These are phyloP conservation scores for Olivierus martensii DNA, from an alignment of 1,140 invertebrate genomes.

Conservation along the genomic window DNA sequence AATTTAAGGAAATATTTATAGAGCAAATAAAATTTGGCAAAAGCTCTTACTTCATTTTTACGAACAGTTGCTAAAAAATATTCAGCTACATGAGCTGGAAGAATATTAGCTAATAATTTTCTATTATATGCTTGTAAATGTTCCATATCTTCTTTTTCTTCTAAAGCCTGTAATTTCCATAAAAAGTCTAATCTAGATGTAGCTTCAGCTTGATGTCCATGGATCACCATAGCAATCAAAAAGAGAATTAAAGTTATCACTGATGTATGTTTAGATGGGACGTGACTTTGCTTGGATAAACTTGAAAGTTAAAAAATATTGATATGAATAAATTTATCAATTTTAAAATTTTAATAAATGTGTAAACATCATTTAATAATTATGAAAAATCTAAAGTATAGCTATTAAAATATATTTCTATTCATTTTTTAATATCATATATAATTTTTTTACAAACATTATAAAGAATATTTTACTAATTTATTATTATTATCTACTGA, in stretches of 20 bases:
- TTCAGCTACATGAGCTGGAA: slow-evolving; percentile 61
- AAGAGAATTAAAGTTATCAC: slow-evolving; percentile 39
- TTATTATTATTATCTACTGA: no score
- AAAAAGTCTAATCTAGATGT: slow-evolving; percentile 76
- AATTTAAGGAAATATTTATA: not conserved
- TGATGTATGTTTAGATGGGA: no score
- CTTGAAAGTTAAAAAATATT: no score
- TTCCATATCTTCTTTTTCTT: slow-evolving; percentile 90
- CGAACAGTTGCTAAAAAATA: slow-evolving; percentile 55
- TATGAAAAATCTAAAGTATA: no score
- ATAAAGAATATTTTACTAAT: no score
- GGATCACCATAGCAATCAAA: slow-evolving; percentile 56
- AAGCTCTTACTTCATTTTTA: slow-evolving; percentile 26
- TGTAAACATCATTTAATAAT: no score
- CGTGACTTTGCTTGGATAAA: no score
- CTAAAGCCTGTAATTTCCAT: slow-evolving; percentile 67
- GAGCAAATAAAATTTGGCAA: not conserved
- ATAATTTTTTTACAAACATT: no score
- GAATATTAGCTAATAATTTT: slow-evolving; percentile 64
- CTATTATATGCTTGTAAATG: slow-evolving; percentile 83
- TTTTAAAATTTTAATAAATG: no score
- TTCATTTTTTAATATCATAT: no score
- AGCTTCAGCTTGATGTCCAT: slow-evolving; percentile 77
- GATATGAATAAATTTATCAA: no score
- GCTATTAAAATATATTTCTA: no score